Percentiles rank a stretch among this genome's conserved stretches.
phyloP scores from a whole-genome alignment of 2,797 vertebrate genomes.

The Florisuga fusca region DNA sequence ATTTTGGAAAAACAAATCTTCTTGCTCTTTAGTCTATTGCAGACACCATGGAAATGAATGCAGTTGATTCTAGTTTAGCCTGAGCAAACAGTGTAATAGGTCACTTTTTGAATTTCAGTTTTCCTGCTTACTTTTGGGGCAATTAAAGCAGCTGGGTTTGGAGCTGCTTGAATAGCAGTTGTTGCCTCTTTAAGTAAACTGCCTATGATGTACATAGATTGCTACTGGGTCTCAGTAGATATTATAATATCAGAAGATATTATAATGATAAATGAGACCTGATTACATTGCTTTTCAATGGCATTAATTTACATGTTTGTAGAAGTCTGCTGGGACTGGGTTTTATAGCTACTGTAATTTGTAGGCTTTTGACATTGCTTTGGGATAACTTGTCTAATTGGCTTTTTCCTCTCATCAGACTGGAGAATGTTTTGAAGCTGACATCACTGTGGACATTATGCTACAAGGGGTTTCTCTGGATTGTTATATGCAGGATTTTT shows the following conservation, averaged over 20 bases:
- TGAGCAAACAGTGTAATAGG: conserved; percentile 45
- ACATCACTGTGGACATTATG: conserved; percentile 60
- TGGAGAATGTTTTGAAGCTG: conserved; percentile 62
- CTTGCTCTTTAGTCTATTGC: conserved; percentile 46
- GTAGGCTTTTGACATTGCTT: conserved; percentile 74
- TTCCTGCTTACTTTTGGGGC: conserved; percentile 50
- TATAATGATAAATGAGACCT: conserved; percentile 80
- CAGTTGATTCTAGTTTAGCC: conserved; percentile 29
- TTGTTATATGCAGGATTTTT: conserved; percentile 55
- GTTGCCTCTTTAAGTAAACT: conserved; percentile 71
- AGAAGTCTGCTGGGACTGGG: conserved; percentile 76
- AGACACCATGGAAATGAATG: background rate
- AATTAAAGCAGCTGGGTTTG: conserved; percentile 71
- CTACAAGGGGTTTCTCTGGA: conserved; percentile 53
- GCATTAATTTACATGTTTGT: conserved; percentile 82
- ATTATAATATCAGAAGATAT: conserved; percentile 76
- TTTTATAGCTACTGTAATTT: conserved; percentile 73
- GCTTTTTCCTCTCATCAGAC: conserved; percentile 72
- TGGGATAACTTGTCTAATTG: conserved; percentile 74
- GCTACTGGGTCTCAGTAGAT: conserved; percentile 74
- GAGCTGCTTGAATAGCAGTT: conserved; percentile 63
- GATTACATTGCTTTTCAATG: conserved; percentile 80
- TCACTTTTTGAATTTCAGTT: conserved; percentile 54
- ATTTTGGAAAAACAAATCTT: conserved; percentile 52
- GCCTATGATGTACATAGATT: conserved; percentile 61